Evolutionary conservation across 2,888 invertebrate genomes (phyloP).

Genomic region (Leucania comma): DNA sequence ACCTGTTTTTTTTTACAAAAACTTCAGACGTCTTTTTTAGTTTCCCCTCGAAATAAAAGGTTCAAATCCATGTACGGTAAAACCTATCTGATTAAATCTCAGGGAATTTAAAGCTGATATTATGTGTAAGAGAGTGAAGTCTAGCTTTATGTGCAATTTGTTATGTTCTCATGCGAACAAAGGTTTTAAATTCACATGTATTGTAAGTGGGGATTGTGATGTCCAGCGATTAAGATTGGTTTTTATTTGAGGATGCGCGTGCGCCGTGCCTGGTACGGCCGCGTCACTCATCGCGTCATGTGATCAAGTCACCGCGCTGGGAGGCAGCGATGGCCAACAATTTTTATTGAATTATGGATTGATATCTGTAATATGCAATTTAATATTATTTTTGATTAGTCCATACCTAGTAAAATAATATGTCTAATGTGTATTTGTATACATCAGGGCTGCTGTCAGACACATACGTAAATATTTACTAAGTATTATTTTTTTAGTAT

Average conservation of each 20-base stretch:
- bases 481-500: no score
- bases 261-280: constrained; percentile 68
- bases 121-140: neutral
- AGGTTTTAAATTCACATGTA: constrained; percentile 24
- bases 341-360: constrained; percentile 31
- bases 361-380: neutral
- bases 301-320: constrained; percentile 11
- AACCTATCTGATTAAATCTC: neutral
- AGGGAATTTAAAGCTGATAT: neutral
- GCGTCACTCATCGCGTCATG: constrained; percentile 31
- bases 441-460: no score
- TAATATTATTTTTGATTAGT: constrained; percentile 3
- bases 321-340: constrained; percentile 31
- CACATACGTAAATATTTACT: no score
- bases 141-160: neutral
- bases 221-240: constrained; percentile 45
- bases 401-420: neutral
- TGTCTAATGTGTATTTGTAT: neutral
- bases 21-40: no score
- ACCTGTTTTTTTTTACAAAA: no score
- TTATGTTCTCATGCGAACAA: constrained; percentile 31
- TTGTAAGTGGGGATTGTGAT: constrained; percentile 24
- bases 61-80: no score
- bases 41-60: no score
- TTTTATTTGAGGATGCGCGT: constrained; percentile 36